A percentile compares a stretch with the other conserved stretches of the same genome.
These are phyloP conservation scores for Apamea epomidion DNA, from an alignment of 2,888 invertebrate species.

Conservation along the genomic window DNA sequence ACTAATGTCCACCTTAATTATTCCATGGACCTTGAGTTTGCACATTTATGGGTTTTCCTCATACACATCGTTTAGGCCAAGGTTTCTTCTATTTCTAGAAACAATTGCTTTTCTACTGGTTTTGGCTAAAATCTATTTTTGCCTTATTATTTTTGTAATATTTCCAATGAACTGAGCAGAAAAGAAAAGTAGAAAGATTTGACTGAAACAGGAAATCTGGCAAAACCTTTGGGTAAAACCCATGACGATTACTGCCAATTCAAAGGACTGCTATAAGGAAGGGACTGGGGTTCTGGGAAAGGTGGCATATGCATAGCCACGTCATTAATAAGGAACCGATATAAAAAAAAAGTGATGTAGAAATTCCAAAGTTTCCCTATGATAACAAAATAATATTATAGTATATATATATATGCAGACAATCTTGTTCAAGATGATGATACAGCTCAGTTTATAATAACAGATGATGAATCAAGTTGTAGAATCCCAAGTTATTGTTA, in stretches of 20 bases:
- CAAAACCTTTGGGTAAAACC: constrained; percentile 27
- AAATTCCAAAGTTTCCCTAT: not conserved
- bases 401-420: not conserved
- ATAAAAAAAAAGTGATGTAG: not conserved
- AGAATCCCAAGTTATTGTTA: constrained; percentile 37
- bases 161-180: not conserved
- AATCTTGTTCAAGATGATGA: constrained; percentile 2
- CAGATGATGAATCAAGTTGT: constrained; percentile 19
- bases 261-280: not conserved
- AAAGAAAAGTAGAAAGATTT: not conserved
- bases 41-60: constrained; percentile 63
- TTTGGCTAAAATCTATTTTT: not conserved
- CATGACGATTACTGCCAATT: not conserved
- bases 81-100: constrained; percentile 37
- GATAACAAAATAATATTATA: not conserved
- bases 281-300: constrained; percentile 6
- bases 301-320: not conserved
- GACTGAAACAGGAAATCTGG: not conserved
- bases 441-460: constrained; percentile 2
- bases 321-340: not conserved
- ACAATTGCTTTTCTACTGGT: constrained; percentile 10
- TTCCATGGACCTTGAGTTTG: constrained; percentile 57
- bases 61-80: constrained; percentile 41
- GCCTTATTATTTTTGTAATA: not conserved
- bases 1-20: constrained; percentile 61